Base-by-base conservation (phyloP, 37 sponge, comb jelly and placozoan genomes). In the Beroe forskalii region DNA sequence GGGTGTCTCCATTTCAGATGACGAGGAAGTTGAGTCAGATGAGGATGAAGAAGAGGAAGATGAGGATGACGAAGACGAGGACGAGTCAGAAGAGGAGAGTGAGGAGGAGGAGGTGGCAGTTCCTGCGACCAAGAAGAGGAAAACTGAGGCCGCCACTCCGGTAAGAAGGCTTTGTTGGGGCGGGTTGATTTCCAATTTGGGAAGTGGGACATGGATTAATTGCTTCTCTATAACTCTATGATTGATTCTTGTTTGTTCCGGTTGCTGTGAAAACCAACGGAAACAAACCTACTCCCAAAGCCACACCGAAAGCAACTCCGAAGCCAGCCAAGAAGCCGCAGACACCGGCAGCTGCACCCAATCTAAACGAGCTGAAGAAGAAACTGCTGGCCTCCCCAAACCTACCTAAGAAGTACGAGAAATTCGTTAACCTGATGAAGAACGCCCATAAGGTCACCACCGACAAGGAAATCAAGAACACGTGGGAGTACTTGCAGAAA, bases 361-460 rank as follows among this genome's bases (percentile, higher is more conserved):
- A 69, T 41, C 31, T 92, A n/a, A 90, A 92, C 14, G 90, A 93
- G 14, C 55, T 92, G 14, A 93, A 93, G 60, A 55, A 92, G 38
- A 93, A 90, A 55, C 72, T 93, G 44, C 67, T 91, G 0, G 92
- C 92, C 90, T 67, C 91, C n/a, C 92, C 93, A 35, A 93, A 80
- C 90, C 80, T 94, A 2, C 95, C 95, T 24, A 95, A 95, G 90
- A 95, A 95, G 67, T 24, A 91, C 62, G 93, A 93, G 28, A 95
- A 93, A 76, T 95, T 95, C 90, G 92, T 90, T 67, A 95, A 95
- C 35, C 93, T 89, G 62, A 61, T 95, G 40, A 66, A 61, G 9
- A 91, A 93, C 76, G 93, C 90, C 61, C 93, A 91, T 89, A 95
- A 93, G 40, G 55, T 95, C 25, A 90, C 92, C 17, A 93, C 92